Conservation (phyloP, 2,888 invertebrate species). For the Biston betularia region DNA sequence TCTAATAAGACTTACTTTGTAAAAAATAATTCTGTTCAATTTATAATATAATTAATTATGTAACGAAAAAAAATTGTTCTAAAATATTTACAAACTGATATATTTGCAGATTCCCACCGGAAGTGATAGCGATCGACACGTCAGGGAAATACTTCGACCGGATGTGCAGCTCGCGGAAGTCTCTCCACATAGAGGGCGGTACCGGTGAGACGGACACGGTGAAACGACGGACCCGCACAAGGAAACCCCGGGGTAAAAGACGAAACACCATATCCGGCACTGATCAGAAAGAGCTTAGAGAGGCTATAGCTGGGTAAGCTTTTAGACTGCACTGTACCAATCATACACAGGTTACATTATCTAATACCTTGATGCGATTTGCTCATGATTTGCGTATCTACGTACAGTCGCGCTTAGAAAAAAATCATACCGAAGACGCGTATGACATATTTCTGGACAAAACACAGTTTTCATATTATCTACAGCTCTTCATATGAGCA, state of each 20-base stretch:
- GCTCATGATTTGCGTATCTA: slow-evolving; percentile 35
- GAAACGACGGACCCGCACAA: slow-evolving; percentile 89
- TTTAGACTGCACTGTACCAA: slow-evolving; percentile 79
- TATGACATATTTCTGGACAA: no score
- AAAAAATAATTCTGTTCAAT: neutral
- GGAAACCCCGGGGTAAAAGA: slow-evolving; percentile 93
- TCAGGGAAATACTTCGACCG: slow-evolving; percentile 95
- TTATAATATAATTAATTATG: neutral
- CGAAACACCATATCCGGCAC: slow-evolving; percentile 96
- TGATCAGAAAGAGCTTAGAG: slow-evolving; percentile 95
- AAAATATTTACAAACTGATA: neutral
- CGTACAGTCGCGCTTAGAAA: neutral
- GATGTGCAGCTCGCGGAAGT: slow-evolving; percentile 94
- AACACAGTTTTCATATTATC: no score
- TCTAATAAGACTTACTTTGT: no score
- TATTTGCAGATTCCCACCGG: slow-evolving; percentile 91
- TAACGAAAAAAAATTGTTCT: neutral
- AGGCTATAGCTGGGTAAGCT: slow-evolving; percentile 94
- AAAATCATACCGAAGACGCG: neutral
- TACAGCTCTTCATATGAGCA: no score
- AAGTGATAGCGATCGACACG: slow-evolving; percentile 95
- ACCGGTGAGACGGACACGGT: slow-evolving; percentile 87
- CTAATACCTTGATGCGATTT: slow-evolving; percentile 35
- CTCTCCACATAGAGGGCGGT: slow-evolving; percentile 87
- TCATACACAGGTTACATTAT: slow-evolving; percentile 61